Base-by-base conservation (phyloP, 1,140 invertebrate species). In the Dinothrombium tinctorium region DNA sequence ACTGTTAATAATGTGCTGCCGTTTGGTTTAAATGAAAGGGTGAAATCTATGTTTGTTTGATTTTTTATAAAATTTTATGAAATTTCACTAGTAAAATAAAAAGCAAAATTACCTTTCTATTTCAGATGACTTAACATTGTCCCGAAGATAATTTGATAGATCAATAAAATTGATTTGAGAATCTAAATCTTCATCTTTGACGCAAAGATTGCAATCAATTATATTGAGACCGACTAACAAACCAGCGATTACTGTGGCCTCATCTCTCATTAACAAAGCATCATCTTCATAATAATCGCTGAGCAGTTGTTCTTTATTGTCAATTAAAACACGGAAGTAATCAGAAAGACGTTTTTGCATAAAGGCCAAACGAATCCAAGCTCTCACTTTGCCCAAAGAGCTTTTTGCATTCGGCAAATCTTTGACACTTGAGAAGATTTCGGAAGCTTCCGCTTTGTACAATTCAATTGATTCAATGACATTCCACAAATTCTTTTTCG, bases 291-390 rank as follows among this genome's bases (percentile, higher is more conserved):
- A 96, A 59, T 80, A 92, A 48, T 94, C 86, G 26, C 73, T 64
- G 46, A 21, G 59, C 8, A 86, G 67, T 48, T 83, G 76, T 41
- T 94, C 84, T 44, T 79, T 74, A 53, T 84, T 75, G 55, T 94
- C 84, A 43, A 95, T 72, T 32, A 96, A 57, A 6, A 86, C 67
- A 60, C 86, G 80, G 47, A 96, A 71, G 61, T 94, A 95, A 59
- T 95, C 87, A 0, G 86, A 77, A 8, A 96, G 62, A 56, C 83
- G 81, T 56, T 96, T 96, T 59, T 96, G 89, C 89, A 96, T 96
- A 37, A 95, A 59, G 1, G 87, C 84, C 47, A 95, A 67, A 47
- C 87, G 65, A 11, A 95, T 55, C 87, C 87, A 95, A 29, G 89
- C 89, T 45, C 89, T 64, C 1, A 82, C 81, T 49, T 84, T 66